phyloP scores from a whole-genome alignment of 2,888 invertebrate species.

The Drosophila atripex region DNA sequence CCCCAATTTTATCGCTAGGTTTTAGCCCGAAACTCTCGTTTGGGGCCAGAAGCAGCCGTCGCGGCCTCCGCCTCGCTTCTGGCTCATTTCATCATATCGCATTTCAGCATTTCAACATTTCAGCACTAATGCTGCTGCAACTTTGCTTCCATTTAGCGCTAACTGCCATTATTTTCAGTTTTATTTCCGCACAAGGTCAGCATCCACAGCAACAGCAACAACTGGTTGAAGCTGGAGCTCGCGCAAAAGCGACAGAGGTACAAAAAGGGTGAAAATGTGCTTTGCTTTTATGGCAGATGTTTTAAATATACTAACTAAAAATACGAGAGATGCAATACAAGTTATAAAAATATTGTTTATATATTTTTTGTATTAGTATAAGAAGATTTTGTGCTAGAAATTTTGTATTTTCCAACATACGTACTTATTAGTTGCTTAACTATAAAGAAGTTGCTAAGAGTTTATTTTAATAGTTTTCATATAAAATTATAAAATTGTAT shows the following conservation, averaged over 20 bases:
- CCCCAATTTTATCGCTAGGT: conserved; percentile 34
- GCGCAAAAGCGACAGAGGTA: conserved; percentile 38
- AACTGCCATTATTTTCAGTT: conserved; percentile 73
- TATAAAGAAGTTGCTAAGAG: too few relatives aligned
- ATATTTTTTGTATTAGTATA: too few relatives aligned
- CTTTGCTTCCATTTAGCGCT: conserved; percentile 70
- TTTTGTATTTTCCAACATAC: too few relatives aligned
- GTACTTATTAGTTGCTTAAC: too few relatives aligned
- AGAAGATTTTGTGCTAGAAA: too few relatives aligned
- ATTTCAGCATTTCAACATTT: conserved; percentile 38
- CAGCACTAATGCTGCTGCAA: conserved; percentile 61
- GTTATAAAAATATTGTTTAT: background rate
- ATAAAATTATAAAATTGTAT: background rate
- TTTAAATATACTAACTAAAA: background rate
- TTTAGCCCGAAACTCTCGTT: conserved; percentile 19
- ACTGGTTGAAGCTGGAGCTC: conserved; percentile 36
- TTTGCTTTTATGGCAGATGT: background rate
- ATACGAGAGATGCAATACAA: background rate
- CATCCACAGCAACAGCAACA: conserved; percentile 36
- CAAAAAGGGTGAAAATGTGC: conserved; percentile 7
- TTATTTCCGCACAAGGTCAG: conserved; percentile 67
- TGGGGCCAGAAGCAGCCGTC: background rate
- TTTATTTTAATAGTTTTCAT: background rate
- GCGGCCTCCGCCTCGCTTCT: conserved; percentile 5
- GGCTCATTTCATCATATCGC: conserved; percentile 59